Percentiles rank a stretch among this genome's conserved stretches.
These are phyloP conservation scores for Drosophila orena DNA, from an alignment of 1,140 invertebrate genomes.

Conservation along the genomic window DNA sequence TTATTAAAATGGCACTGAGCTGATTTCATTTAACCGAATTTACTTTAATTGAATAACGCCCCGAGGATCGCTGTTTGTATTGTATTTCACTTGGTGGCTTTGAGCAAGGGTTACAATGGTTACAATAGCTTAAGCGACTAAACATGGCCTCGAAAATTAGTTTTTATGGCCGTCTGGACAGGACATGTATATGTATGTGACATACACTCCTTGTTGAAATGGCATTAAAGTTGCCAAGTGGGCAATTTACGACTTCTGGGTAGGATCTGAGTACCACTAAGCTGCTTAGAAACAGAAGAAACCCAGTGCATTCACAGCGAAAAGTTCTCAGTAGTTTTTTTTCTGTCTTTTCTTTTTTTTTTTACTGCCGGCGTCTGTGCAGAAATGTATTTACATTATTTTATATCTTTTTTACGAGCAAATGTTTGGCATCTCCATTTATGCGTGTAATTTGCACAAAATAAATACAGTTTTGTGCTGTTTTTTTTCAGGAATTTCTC, in stretches of 20 bases:
- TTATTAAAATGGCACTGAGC: conserved; percentile 74
- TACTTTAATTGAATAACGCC: conserved; percentile 69
- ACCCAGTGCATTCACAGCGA: neutral
- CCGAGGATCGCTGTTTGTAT: neutral
- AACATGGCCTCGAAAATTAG: neutral
- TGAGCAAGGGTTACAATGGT: neutral
- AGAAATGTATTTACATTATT: conserved; percentile 38
- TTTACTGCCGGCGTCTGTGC: conserved; percentile 38
- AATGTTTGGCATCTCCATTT: conserved; percentile 38
- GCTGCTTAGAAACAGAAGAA: conserved; percentile 38
- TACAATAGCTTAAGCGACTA: neutral
- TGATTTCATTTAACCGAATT: conserved; percentile 65
- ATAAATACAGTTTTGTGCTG: conserved; percentile 23
- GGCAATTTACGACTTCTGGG: conserved; percentile 55
- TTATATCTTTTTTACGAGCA: conserved; percentile 39
- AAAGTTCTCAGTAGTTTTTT: conserved; percentile 11
- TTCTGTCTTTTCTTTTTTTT: conserved; percentile 12
- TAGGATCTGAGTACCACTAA: conserved; percentile 17
- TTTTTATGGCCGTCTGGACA: neutral
- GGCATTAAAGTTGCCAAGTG: conserved; percentile 62
- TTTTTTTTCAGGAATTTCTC: conserved; percentile 23
- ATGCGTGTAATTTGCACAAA: conserved; percentile 47
- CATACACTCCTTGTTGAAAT: conserved; percentile 13
- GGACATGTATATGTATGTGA: neutral
- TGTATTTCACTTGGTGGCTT: conserved; percentile 6